Base-by-base conservation (phyloP, 1,140 invertebrate genomes). In the Mycetomoellerius zeteki region DNA sequence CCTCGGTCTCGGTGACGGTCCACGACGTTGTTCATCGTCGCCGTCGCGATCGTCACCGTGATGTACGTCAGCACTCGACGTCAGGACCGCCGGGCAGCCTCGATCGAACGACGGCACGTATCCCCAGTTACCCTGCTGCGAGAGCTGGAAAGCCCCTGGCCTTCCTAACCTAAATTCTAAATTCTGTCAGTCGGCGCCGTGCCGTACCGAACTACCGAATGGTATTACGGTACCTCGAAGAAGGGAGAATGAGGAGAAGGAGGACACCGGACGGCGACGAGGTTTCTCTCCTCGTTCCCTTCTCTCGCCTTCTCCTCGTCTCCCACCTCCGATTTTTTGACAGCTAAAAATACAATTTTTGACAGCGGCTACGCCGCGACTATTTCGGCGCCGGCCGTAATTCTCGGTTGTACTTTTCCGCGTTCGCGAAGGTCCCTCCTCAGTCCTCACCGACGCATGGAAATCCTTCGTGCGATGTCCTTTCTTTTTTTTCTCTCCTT, bases 281-380 rank as follows among this genome's bases (percentile, higher is more conserved):
- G 8, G 30, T 21, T n/a, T 21, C 16, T 19, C 24, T 12, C 64
- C 19, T 21, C 16, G n/a, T 43, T n/a, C 3, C 14, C 33, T 19
- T 19, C 1, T 24, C 21, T 6, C 14, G 21, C 30, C 2, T 19
- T 16, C 6, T 14, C 21, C 8, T 27, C 14, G 21, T 43, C 52
- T 30, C 21, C 37, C 27, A 7, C 33, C 58, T 72, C 64, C 65
- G 64, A 64, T 78, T 90, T 90, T 92, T 92, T 89, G 75, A 91
- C 87, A 91, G 86, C 90, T 92, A 92, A 92, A 92, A 92, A 92
- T 92, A 92, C 88, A 52, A 60, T 90, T 91, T 90, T 91, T 88
- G 86, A 86, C 65, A 71, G 19, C 4, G 60, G 27, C 58, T 47
- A 54, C 62, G 64, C 19, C 47, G 87, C 47, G 65, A 58, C 86